Evolutionary conservation across 2,113 vertebrate genomes (phyloP).

Genomic region (Scortum barcoo): DNA sequence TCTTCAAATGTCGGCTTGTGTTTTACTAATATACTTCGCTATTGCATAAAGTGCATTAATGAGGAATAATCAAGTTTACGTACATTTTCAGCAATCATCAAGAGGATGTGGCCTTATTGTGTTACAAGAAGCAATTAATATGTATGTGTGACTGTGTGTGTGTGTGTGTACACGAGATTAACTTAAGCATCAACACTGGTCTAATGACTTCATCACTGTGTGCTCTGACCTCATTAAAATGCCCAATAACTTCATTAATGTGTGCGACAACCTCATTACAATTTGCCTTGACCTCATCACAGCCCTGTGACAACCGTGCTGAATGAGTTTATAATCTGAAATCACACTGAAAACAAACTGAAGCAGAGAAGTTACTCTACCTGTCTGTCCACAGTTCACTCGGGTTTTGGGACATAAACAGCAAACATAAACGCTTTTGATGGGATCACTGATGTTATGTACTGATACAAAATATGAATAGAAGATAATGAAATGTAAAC

Average conservation of each 20-base stretch:
- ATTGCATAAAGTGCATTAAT: slow-evolving; percentile 29
- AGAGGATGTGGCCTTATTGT: slow-evolving; percentile 51
- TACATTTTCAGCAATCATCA: slow-evolving; percentile 43
- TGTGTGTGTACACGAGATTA: slow-evolving; percentile 42
- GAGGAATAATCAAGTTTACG: slow-evolving; percentile 54
- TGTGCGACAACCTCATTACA: slow-evolving; percentile 69
- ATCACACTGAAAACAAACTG: neutral
- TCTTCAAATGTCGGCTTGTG: neutral
- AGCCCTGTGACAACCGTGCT: slow-evolving; percentile 21
- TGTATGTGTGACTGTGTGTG: slow-evolving; percentile 7
- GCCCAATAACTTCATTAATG: slow-evolving; percentile 69
- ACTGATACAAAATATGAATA: neutral
- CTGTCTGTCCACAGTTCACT: neutral
- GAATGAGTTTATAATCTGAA: slow-evolving; percentile 10
- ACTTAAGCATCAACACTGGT: slow-evolving; percentile 54
- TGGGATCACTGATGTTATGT: neutral
- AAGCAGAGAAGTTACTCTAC: neutral
- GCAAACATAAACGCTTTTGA: neutral
- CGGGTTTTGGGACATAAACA: neutral
- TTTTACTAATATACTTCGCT: neutral
- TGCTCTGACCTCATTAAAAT: slow-evolving; percentile 73
- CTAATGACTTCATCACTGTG: slow-evolving; percentile 63
- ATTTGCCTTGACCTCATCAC: slow-evolving; percentile 65
- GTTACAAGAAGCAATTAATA: slow-evolving; percentile 55
- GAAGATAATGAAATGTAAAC: neutral